Evolutionary conservation across 2,113 vertebrate genomes (phyloP).

Genomic region (Stictonetta naevosa): DNA sequence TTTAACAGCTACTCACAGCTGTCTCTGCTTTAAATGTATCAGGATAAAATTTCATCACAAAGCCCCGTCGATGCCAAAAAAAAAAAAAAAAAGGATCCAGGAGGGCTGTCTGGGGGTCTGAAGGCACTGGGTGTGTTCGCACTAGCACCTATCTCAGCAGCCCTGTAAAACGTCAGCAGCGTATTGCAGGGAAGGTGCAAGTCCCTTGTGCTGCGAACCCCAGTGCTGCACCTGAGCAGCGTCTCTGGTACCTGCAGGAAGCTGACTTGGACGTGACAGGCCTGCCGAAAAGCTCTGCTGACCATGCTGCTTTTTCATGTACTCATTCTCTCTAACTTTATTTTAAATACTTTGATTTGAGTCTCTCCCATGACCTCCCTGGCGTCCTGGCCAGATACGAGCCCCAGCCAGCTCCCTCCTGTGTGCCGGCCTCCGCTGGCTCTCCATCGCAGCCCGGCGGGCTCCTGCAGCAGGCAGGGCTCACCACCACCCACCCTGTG

Average conservation of each 20-base stretch:
- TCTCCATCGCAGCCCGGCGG: too few species aligned
- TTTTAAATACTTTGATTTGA: not conserved
- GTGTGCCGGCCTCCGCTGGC: too few species aligned
- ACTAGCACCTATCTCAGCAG: not conserved
- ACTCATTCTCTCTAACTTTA: not conserved
- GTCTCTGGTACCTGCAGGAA: not conserved
- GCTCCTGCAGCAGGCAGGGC: too few species aligned
- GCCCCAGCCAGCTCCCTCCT: not conserved
- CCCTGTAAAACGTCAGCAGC: not conserved
- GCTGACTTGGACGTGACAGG: not conserved
- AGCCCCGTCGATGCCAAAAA: conserved; percentile 6
- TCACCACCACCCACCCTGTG: not conserved
- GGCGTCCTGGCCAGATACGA: not conserved
- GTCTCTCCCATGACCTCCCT: not conserved
- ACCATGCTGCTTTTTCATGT: not conserved
- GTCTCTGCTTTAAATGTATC: conserved; percentile 86
- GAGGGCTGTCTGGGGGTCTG: not conserved
- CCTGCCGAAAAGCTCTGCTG: not conserved
- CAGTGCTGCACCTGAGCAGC: not conserved
- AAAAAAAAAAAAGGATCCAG: not conserved
- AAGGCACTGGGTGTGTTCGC: not conserved
- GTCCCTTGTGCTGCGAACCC: too few species aligned
- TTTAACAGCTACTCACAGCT: conserved; percentile 90
- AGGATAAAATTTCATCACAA: conserved; percentile 83
- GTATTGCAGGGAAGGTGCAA: too few species aligned